phyloP scores from a whole-genome alignment of 2,888 invertebrate genomes.

The Pammene aurita region DNA sequence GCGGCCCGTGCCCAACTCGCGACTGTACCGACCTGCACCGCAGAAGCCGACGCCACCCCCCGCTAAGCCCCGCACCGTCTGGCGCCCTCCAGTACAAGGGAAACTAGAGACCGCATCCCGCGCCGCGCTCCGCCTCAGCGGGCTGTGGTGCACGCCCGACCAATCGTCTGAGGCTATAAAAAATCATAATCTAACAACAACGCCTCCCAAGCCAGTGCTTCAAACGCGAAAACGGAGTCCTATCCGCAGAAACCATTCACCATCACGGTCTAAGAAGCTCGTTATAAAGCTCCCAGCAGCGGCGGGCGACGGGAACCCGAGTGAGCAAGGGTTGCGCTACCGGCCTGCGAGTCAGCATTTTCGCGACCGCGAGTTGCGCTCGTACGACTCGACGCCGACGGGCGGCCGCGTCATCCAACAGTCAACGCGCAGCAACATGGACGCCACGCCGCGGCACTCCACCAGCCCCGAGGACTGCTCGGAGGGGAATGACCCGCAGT shows the following conservation, averaged over 20 bases:
- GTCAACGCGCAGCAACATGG: conserved; percentile 49
- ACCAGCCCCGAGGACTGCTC: conserved; percentile 86
- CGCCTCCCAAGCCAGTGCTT: conserved; percentile 39
- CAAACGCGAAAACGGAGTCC: not conserved
- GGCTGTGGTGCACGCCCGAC: conserved; percentile 28
- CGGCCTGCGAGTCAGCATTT: conserved; percentile 33
- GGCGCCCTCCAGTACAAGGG: conserved; percentile 53
- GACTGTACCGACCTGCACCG: conserved; percentile 66
- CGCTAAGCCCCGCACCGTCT: conserved; percentile 49
- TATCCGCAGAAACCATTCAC: not conserved
- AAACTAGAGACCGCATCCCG: conserved; percentile 51
- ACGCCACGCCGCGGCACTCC: conserved; percentile 55
- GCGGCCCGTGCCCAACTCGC: conserved; percentile 64
- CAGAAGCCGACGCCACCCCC: conserved; percentile 52
- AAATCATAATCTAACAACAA: not conserved
- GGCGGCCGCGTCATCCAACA: conserved; percentile 29
- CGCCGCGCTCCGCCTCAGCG: conserved; percentile 49
- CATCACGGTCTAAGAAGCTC: conserved; percentile 41
- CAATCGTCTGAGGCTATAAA: not conserved
- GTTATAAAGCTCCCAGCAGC: conserved; percentile 35
- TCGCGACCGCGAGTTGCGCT: conserved; percentile 13
- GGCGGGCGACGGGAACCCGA: conserved; percentile 21
- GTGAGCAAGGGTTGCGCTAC: conserved; percentile 4
- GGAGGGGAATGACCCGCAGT: conserved; percentile 88
- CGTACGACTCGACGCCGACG: conserved; percentile 26